phyloP scores from a whole-genome alignment of 2,113 vertebrate species.

The Corythornis vintsioides region DNA sequence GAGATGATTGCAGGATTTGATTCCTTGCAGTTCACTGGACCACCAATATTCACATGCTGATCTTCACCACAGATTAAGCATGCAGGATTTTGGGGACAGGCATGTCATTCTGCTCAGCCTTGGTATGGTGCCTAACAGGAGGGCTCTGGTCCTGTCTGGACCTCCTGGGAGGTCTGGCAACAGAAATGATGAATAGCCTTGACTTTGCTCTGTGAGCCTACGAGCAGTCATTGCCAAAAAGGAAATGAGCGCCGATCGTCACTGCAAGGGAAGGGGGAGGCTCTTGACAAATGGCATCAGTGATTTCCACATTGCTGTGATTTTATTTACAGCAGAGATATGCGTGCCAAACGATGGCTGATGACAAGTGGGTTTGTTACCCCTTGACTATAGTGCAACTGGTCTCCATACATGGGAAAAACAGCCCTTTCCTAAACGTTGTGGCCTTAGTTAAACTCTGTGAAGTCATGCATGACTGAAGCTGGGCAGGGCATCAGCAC shows the following conservation, averaged over 20 bases:
- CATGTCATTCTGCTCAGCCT: background rate
- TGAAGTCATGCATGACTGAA: background rate
- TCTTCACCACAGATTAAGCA: background rate
- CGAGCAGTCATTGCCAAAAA: background rate
- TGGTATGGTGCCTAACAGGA: background rate
- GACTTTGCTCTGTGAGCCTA: background rate
- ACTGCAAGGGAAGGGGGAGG: background rate
- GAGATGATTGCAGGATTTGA: background rate
- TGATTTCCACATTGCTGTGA: background rate
- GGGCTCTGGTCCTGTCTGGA: background rate
- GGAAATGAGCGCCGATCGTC: slow-evolving; percentile 6
- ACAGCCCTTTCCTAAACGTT: background rate
- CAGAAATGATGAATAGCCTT: background rate
- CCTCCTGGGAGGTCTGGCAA: background rate
- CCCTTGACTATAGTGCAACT: background rate
- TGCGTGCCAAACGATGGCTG: background rate
- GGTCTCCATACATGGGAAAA: background rate
- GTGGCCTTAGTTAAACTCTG: background rate
- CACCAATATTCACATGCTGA: background rate
- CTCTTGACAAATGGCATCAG: background rate
- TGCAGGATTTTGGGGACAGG: background rate
- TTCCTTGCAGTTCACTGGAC: background rate
- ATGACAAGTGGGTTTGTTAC: background rate
- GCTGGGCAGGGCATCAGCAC: background rate
- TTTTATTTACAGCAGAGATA: background rate